A percentile compares a stretch with the other conserved stretches of the same genome.
Evolutionary conservation across 37 sponge, comb jelly and placozoan species (phyloP).

Genomic region (Axinella damicornis): DNA sequence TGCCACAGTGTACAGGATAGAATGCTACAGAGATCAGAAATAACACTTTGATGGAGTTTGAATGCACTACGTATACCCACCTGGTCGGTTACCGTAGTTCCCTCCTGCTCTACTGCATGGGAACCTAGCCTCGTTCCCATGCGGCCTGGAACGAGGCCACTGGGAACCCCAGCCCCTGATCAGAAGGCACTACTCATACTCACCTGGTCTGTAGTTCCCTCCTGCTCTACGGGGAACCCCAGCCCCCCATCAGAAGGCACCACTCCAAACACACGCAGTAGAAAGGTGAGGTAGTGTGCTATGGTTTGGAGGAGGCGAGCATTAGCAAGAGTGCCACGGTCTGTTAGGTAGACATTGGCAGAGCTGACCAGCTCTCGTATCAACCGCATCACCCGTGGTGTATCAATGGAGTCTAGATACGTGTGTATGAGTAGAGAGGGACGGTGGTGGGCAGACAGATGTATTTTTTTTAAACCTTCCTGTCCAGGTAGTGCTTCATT

Average conservation of each 20-base stretch:
- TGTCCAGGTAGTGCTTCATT: too few relatives aligned
- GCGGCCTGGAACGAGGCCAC: too few relatives aligned
- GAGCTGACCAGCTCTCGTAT: conserved; percentile 76
- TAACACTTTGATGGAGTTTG: not conserved
- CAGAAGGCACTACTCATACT: too few relatives aligned
- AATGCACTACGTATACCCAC: not conserved
- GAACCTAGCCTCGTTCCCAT: too few relatives aligned
- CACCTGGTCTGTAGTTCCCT: not conserved
- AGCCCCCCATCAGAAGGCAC: conserved; percentile 24
- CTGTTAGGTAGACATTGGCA: conserved; percentile 66
- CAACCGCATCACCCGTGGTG: conserved; percentile 71
- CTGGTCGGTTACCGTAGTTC: too few relatives aligned
- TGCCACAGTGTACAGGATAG: not conserved
- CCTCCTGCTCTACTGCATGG: too few relatives aligned
- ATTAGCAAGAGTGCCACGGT: too few relatives aligned
- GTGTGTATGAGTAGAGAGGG: not conserved
- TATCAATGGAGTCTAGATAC: conserved; percentile 87
- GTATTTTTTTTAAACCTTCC: too few relatives aligned
- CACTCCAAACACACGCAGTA: conserved; percentile 72
- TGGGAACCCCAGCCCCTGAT: not conserved
- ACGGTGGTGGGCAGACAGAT: not conserved
- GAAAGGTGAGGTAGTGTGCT: too few relatives aligned
- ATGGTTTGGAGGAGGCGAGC: too few relatives aligned
- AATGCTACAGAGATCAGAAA: not conserved
- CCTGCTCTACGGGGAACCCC: conserved; percentile 52